A percentile compares a stretch with the other conserved stretches of the same genome.
These are phyloP conservation scores for Neoscelio sp. DNA, from an alignment of 2,888 invertebrate species.

Conservation along the genomic window DNA sequence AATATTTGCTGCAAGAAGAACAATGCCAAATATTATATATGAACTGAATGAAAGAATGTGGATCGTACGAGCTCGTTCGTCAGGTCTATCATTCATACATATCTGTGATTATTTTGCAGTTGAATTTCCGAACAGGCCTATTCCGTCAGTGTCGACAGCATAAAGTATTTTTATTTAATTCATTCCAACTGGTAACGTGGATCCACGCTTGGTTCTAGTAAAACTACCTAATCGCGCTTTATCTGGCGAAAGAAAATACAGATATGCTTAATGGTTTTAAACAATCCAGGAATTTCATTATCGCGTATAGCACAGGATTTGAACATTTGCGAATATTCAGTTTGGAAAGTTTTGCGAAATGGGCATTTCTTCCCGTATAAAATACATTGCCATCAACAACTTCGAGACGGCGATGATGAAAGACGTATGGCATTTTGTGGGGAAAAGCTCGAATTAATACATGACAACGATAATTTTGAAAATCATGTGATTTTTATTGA, in stretches of 20 bases:
- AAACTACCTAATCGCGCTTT: neutral
- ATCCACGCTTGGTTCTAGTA: neutral
- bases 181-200: neutral
- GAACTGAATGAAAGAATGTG: neutral
- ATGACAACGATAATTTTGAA: too few species aligned
- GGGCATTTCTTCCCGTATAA: neutral
- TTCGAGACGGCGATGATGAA: neutral
- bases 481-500: too few species aligned
- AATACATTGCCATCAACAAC: neutral
- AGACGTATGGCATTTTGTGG: neutral
- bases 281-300: neutral
- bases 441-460: too few species aligned
- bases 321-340: neutral
- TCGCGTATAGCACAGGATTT: neutral
- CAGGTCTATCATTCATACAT: neutral
- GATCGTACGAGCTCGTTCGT: neutral
- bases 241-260: neutral
- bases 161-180: neutral
- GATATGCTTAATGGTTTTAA: neutral
- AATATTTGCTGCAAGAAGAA: too few species aligned
- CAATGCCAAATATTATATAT: conserved; percentile 4
- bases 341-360: neutral
- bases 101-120: conserved; percentile 10
- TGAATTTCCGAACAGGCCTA: conserved; percentile 7
- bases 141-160: neutral